phyloP scores from a whole-genome alignment of 2,113 vertebrate species.

The Panurus biarmicus region DNA sequence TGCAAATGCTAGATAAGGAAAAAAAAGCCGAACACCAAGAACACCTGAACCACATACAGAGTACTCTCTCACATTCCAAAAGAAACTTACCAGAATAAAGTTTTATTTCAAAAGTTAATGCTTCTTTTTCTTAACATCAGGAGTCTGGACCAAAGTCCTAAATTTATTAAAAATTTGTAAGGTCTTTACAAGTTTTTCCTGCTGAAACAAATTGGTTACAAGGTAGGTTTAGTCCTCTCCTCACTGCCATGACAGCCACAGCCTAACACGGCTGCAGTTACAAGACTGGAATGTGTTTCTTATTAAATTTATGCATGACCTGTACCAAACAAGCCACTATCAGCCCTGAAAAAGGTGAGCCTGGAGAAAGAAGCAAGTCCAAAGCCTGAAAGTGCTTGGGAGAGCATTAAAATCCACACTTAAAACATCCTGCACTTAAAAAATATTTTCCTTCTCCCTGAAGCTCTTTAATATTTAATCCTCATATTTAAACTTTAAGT shows the following conservation, averaged over 20 bases:
- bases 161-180: not conserved
- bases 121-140: not conserved
- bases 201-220: not conserved
- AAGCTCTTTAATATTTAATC: not conserved
- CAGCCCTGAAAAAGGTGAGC: not conserved
- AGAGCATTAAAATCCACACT: not conserved
- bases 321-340: not conserved
- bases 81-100: not conserved
- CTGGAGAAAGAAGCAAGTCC: not conserved
- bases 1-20: not conserved
- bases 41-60: not conserved
- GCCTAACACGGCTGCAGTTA: not conserved
- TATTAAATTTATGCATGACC: not conserved
- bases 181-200: not conserved
- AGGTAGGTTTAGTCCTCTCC: not conserved
- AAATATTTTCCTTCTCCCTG: not conserved
- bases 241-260: not conserved
- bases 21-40: not conserved
- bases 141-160: not conserved
- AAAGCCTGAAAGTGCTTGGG: not conserved
- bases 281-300: not conserved
- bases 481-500: not conserved
- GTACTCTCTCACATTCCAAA: not conserved
- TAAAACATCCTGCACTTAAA: not conserved
- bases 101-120: not conserved